Evolutionary conservation across 2,888 invertebrate genomes (phyloP), one percentile per base, ranked within the genome.

Genomic region (Fissipunctia ypsillon): DNA sequence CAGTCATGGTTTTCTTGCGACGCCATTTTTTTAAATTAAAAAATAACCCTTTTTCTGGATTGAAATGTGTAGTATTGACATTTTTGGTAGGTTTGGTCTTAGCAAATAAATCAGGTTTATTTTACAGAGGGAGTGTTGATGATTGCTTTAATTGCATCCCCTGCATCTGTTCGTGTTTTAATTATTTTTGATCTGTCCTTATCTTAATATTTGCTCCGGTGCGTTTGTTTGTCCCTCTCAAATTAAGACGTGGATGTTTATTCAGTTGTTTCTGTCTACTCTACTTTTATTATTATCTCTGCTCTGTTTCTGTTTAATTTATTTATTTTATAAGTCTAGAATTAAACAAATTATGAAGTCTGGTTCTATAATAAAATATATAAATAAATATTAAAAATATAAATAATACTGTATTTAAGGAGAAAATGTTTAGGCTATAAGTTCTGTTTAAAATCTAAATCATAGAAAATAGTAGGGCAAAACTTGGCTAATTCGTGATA

Each of bases 171-270:
- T 75, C 79, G 48, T 72, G 65, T 84, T 86, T 86, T 83, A 84
- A 86, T 85, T 85, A 85, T 85, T 78, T 80, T 77, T 79, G 75
- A 81, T 77, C 78, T 77, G 69, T 64, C 69, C 69, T 75, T 86
- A 73, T 68, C 70, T 77, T 72, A 83, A 85, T 85, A 77, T 84
- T 85, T 84, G 83, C 77, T 73, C 67, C 54, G 35, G n/a, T 63
- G 71, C 45, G 64, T 69, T 69, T 69, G 69, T 69, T 73, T 52
- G 43, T 63, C 57, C 71, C 66, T 67, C 68, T 79, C 79, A 76
- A 83, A 81, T 81, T 83, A 71, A 75, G 35, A 63, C 22, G 35
- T 48, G n/a, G 41, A 35, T 78, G 65, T 81, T 82, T 81, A 41
- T 38, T 41, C 59, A 75, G 81, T 82, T 79, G 75, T 75, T 70